These are phyloP conservation scores for Rhabdornis inornatus DNA, from an alignment of 2,113 vertebrate genomes.

Conservation along the genomic window DNA sequence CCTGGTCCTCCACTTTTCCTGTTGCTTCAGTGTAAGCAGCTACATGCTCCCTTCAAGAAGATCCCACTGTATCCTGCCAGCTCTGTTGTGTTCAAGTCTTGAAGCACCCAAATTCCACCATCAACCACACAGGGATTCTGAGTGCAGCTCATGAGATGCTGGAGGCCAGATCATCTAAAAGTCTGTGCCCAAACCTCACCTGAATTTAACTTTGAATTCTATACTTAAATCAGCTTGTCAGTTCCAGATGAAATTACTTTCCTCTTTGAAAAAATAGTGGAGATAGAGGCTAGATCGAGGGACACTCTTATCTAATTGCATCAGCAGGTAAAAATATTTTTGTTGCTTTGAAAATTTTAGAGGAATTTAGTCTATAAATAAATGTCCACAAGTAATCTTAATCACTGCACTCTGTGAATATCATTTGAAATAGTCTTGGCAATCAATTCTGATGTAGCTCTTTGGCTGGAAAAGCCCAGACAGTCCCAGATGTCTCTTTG, in stretches of 20 bases:
- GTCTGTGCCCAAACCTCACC: background rate
- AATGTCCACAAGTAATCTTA: background rate
- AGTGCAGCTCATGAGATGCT: background rate
- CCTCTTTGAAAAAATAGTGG: background rate
- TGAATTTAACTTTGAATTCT: background rate
- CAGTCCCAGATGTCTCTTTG: constrained; percentile 19
- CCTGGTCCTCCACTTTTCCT: constrained; percentile 43
- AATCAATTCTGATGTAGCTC: background rate
- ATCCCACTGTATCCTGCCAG: background rate
- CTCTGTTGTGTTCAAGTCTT: background rate
- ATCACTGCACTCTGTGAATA: background rate
- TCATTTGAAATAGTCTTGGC: background rate
- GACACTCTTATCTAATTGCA: background rate
- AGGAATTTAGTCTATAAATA: background rate
- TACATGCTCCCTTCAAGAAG: background rate
- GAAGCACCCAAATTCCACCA: rapidly evolving
- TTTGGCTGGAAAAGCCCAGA: constrained; percentile 3
- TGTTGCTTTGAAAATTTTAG: background rate
- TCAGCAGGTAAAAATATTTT: background rate
- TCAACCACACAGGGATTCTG: background rate
- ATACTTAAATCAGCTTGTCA: background rate
- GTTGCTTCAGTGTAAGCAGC: background rate
- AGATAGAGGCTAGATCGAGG: background rate
- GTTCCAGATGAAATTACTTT: background rate
- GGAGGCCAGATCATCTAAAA: background rate